A percentile compares a stretch with the other conserved stretches of the same genome.
phyloP scores from a whole-genome alignment of 2,888 invertebrate species.

The Iphiclides podalirius region DNA sequence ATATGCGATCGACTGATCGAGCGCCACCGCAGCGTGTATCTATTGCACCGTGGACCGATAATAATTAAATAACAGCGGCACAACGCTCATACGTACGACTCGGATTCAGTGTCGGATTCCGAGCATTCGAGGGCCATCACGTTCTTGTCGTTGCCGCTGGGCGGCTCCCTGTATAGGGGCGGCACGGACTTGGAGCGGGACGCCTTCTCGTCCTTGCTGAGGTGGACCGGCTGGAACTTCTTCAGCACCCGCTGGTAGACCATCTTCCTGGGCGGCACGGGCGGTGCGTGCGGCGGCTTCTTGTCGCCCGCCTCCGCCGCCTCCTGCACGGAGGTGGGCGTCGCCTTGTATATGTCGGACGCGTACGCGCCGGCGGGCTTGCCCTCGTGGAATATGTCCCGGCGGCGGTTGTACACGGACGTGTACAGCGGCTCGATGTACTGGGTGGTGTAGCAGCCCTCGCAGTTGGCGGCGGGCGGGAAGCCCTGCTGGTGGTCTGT shows the following conservation, averaged over 20 bases:
- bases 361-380: slow-evolving; percentile 64
- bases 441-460: slow-evolving; percentile 68
- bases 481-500: slow-evolving; percentile 74
- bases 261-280: slow-evolving; percentile 79
- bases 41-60: slow-evolving; percentile 27
- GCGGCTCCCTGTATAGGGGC: slow-evolving; percentile 66
- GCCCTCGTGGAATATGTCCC: slow-evolving; percentile 69
- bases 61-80: neutral
- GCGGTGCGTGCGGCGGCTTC: slow-evolving; percentile 78
- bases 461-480: slow-evolving; percentile 70
- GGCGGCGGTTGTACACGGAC: slow-evolving; percentile 65
- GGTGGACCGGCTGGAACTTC: slow-evolving; percentile 83
- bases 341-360: slow-evolving; percentile 74
- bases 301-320: slow-evolving; percentile 56
- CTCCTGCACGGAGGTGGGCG: slow-evolving; percentile 67
- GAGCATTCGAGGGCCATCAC: slow-evolving; percentile 67
- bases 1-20: neutral
- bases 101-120: slow-evolving; percentile 75
- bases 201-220: slow-evolving; percentile 79
- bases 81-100: slow-evolving; percentile 64
- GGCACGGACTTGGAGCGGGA: slow-evolving; percentile 71
- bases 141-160: slow-evolving; percentile 57
- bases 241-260: slow-evolving; percentile 75
- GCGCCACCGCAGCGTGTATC: slow-evolving; percentile 2
- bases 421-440: slow-evolving; percentile 72